A percentile compares a stretch with the other conserved stretches of the same genome.
Conservation (phyloP, 2,113 vertebrate genomes). For the Phaethornis superciliosus region DNA sequence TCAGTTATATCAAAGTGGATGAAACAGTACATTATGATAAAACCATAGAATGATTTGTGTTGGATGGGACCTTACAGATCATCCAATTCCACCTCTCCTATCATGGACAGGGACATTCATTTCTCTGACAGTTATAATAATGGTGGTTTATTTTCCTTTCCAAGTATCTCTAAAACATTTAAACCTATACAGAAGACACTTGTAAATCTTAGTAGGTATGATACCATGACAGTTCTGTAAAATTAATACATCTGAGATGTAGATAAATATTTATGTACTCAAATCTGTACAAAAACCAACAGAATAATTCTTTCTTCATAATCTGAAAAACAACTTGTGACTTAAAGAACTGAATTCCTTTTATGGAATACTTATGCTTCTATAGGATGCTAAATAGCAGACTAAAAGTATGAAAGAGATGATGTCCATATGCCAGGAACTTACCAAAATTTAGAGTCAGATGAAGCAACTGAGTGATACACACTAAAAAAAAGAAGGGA, state of each 20-base stretch:
- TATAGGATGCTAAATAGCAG: neutral
- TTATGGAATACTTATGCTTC: neutral
- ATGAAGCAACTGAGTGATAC: neutral
- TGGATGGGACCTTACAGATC: too few species aligned
- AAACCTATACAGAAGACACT: neutral
- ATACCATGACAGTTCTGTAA: neutral
- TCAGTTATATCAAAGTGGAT: neutral
- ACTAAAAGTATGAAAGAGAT: neutral
- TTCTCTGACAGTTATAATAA: neutral
- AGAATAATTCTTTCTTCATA: neutral
- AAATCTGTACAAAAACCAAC: neutral
- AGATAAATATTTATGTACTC: neutral
- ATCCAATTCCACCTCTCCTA: too few species aligned
- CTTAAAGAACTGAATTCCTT: neutral
- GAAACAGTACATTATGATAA: neutral
- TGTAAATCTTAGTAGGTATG: neutral
- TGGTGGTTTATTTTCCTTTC: neutral
- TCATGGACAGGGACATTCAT: neutral
- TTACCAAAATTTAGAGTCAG: neutral
- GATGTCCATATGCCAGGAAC: neutral
- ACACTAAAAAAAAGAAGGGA: neutral
- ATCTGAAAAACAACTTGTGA: neutral
- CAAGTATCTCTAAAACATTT: neutral
- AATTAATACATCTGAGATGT: neutral
- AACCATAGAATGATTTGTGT: too few species aligned